Base-by-base conservation (phyloP, 2,888 invertebrate genomes). In the Itoplectis maculator region DNA sequence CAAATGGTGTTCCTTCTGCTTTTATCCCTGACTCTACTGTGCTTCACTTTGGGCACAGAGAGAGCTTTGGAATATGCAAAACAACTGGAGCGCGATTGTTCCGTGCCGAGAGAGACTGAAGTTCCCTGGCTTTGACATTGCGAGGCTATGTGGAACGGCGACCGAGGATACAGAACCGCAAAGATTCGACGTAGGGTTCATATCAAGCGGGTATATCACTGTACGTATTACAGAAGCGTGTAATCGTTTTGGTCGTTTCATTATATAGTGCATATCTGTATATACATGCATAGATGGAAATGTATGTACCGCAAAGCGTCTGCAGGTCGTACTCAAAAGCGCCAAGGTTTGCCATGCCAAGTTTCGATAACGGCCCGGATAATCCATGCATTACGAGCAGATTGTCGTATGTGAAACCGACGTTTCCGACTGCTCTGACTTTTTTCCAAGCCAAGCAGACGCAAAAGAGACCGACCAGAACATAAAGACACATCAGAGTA, bases 321-420 rank as follows among this genome's bases (percentile, higher is more conserved):
- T 35, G 37, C 0, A 45, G 45, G 23, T 23, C 7, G n/a, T 0
- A 45, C 23, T 20, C 29, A 61, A 45, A 1, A 47, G 29, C 15
- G 42, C 18, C 0, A 54, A 51, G 51, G 54, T 74, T 63, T 35
- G 29, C 45, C 42, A 65, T 65, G 65, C 65, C 65, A 65, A 79
- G 72, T 66, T 65, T 74, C 74, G 72, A 82, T 82, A 82, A 79
- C 65, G 49, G 68, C 73, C n/a, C 66, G 79, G 79, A 79, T 82
- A 63, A 82, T 82, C 70, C 79, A 7, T 42, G 75, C 56, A 66
- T 72, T 79, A 70, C 45, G 61, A 23, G 9, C 23, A 70, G 47
- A 59, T 69, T 63, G 54, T 29, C 63, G 54, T 49, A n/a, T 66
- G 13, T 54, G 54, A 54, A 54, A 51, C 51, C 51, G 20, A 20